A percentile compares a stretch with the other conserved stretches of the same genome.
Evolutionary conservation across 2,888 invertebrate species (phyloP).

Genomic region (Cephus spinipes): DNA sequence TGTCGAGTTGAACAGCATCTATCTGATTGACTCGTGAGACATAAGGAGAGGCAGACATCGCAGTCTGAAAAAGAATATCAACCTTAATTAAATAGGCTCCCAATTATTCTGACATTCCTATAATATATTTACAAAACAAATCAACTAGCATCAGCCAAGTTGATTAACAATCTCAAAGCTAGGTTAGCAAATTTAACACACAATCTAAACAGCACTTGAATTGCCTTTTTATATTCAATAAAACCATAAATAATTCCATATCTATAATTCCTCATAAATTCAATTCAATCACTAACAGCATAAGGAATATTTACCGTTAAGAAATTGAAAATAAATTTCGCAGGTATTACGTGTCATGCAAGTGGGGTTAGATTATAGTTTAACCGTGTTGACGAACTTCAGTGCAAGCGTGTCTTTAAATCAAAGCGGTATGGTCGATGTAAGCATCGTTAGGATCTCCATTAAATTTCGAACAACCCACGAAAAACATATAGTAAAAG

Average conservation of each 20-base stretch:
- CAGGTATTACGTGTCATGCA: neutral
- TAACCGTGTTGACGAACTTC: neutral
- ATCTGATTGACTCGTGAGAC: conserved; percentile 70
- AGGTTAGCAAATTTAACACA: neutral
- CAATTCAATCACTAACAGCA: neutral
- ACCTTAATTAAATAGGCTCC: neutral
- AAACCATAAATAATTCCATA: neutral
- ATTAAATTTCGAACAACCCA: neutral
- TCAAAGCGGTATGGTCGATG: neutral
- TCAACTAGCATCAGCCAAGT: neutral
- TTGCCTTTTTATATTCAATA: neutral
- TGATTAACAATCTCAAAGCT: neutral
- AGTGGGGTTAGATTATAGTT: neutral
- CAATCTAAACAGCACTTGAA: neutral
- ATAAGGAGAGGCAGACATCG: conserved; percentile 47
- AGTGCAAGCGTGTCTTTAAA: neutral
- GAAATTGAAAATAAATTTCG: neutral
- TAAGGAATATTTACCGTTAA: neutral
- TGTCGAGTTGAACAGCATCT: conserved; percentile 84
- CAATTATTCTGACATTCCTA: neutral
- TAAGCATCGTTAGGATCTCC: neutral
- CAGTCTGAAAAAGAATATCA: neutral
- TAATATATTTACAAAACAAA: neutral
- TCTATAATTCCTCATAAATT: neutral
- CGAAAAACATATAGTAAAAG: neutral